These are phyloP conservation scores for Drosophila sucinea DNA, from an alignment of 1,140 invertebrate species.

Conservation along the genomic window DNA sequence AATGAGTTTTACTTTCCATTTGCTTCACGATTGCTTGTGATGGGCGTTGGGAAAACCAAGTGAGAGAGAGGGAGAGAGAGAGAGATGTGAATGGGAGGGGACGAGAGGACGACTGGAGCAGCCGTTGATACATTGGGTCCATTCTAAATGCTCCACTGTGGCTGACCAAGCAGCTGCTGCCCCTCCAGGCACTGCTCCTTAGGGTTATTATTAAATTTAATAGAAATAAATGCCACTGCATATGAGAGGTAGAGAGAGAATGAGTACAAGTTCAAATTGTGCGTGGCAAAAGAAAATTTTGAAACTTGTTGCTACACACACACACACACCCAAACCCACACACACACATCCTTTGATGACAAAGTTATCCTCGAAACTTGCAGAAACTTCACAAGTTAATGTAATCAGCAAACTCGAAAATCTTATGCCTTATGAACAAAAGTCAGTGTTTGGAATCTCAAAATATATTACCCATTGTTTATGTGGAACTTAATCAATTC, in stretches of 20 bases:
- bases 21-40: constrained; percentile 21
- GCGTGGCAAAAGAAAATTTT: constrained; percentile 15
- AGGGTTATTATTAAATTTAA: constrained; percentile 79
- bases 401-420: too few species aligned
- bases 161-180: constrained; percentile 59
- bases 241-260: constrained; percentile 33
- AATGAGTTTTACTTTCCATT: constrained; percentile 69
- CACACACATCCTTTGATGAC: not conserved
- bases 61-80: constrained; percentile 23
- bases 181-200: constrained; percentile 36
- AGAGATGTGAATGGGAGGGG: not conserved
- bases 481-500: too few species aligned
- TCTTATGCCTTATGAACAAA: too few species aligned
- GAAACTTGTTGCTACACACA: constrained; percentile 27
- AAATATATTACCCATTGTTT: too few species aligned
- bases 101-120: constrained; percentile 35
- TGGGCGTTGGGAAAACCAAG: not conserved
- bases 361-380: not conserved
- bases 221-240: constrained; percentile 79
- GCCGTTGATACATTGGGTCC: constrained; percentile 74
- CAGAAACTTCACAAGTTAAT: not conserved
- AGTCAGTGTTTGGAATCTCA: too few species aligned
- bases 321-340: not conserved
- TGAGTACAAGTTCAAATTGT: constrained; percentile 51
- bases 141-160: constrained; percentile 78